phyloP scores from a whole-genome alignment of 1,140 invertebrate genomes.

The Calycopis cecrops region DNA sequence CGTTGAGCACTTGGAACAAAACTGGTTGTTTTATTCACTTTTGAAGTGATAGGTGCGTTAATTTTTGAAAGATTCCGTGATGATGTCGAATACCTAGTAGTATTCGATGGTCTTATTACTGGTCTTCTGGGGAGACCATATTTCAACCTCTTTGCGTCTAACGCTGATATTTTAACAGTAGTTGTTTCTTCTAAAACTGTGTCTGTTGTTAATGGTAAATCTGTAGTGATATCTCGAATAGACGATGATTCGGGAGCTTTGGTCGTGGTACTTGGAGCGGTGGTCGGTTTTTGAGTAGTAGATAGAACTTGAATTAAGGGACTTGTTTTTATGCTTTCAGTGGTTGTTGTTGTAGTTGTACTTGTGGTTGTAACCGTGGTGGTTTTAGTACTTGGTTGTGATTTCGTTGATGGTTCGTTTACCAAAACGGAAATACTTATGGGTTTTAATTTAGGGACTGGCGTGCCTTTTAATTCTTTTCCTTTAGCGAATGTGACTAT shows the following conservation, averaged over 20 bases:
- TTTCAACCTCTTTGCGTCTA: constrained; percentile 60
- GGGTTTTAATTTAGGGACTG: constrained; percentile 39
- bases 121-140: constrained; percentile 59
- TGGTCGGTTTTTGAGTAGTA: constrained; percentile 32
- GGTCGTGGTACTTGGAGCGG: constrained; percentile 28
- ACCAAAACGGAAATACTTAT: constrained; percentile 47
- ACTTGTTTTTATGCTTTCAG: constrained; percentile 33
- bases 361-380: constrained; percentile 19
- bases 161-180: constrained; percentile 42
- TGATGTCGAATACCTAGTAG: constrained; percentile 37
- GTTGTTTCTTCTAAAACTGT: constrained; percentile 45
- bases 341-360: constrained; percentile 24
- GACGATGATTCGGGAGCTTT: constrained; percentile 30
- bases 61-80: constrained; percentile 40
- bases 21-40: constrained; percentile 54
- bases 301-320: constrained; percentile 50
- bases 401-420: constrained; percentile 17
- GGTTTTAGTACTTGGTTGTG: constrained; percentile 22
- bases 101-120: constrained; percentile 46
- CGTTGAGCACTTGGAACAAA: constrained; percentile 44
- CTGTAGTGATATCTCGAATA: constrained; percentile 28
- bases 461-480: constrained; percentile 53
- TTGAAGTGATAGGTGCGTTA: constrained; percentile 39
- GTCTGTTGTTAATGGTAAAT: constrained; percentile 43
- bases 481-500: constrained; percentile 58